phyloP scores from a whole-genome alignment of 1,140 invertebrate genomes.

The Trinorchestia longiramus region DNA sequence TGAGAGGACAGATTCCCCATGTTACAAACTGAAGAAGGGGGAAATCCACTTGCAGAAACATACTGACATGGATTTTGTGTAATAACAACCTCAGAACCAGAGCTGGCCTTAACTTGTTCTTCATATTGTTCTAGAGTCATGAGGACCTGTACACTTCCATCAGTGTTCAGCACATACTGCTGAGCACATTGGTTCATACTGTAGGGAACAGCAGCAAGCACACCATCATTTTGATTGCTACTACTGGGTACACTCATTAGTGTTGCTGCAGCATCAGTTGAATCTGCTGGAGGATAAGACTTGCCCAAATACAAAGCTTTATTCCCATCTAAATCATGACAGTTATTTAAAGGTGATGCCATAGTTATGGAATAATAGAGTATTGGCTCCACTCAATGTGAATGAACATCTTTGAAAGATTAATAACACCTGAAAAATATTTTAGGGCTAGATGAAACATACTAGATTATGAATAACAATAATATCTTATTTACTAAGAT shows the following conservation, averaged over 20 bases:
- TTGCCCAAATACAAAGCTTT: neutral
- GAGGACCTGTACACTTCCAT: slow-evolving; percentile 26
- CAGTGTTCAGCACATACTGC: slow-evolving; percentile 27
- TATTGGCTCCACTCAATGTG: neutral
- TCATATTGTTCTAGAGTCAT: slow-evolving; percentile 33
- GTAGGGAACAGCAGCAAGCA: slow-evolving; percentile 27
- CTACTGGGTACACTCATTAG: neutral
- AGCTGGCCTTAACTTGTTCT: slow-evolving; percentile 19
- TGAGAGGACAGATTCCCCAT: neutral
- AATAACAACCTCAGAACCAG: slow-evolving; percentile 12
- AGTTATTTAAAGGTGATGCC: neutral
- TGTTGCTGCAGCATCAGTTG: neutral
- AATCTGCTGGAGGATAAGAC: neutral
- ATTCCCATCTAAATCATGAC: neutral
- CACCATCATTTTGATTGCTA: neutral
- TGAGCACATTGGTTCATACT: slow-evolving; percentile 4
- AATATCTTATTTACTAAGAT: too few species aligned
- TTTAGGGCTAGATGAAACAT: neutral
- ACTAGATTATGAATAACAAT: too few species aligned
- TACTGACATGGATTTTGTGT: neutral
- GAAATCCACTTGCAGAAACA: neutral
- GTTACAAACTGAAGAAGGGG: neutral
- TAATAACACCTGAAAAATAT: neutral
- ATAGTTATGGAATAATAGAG: neutral
- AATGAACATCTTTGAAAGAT: neutral